Conservation (phyloP, 2,888 invertebrate genomes). For the Magallana nippona region DNA sequence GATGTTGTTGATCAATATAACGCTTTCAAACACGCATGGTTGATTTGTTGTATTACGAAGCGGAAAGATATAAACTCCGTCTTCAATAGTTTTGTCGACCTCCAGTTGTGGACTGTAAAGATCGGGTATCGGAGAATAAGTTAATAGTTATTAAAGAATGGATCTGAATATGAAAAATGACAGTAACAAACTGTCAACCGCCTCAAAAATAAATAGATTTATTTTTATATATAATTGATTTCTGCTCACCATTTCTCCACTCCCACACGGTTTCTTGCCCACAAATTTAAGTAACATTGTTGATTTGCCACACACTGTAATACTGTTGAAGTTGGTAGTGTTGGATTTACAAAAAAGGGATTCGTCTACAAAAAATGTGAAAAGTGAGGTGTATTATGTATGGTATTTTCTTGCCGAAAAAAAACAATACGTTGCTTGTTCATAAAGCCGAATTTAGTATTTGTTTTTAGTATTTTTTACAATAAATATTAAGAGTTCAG, state of each 20-base stretch:
- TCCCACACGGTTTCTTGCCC: neutral
- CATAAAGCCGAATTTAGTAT: too few relatives aligned
- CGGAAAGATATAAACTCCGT: conserved; percentile 8
- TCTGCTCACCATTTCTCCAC: neutral
- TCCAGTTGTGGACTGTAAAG: conserved; percentile 13
- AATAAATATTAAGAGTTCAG: too few relatives aligned
- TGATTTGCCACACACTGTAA: neutral
- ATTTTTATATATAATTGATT: neutral
- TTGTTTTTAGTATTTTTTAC: too few relatives aligned
- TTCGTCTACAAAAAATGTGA: neutral
- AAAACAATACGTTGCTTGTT: too few relatives aligned
- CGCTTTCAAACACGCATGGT: conserved; percentile 19
- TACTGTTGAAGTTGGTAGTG: neutral
- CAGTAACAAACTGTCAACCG: too few relatives aligned
- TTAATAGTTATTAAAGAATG: neutral
- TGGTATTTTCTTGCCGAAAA: too few relatives aligned
- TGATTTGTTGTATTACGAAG: neutral
- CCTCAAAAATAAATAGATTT: too few relatives aligned
- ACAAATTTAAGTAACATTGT: conserved; percentile 15
- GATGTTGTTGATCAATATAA: neutral
- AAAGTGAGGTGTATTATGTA: too few relatives aligned
- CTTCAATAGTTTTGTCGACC: neutral
- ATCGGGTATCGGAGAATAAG: neutral
- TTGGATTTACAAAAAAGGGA: conserved; percentile 13
- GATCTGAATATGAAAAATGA: too few relatives aligned